Conservation (phyloP, 1,140 invertebrate species). For the Rhagoletis pomonella region DNA sequence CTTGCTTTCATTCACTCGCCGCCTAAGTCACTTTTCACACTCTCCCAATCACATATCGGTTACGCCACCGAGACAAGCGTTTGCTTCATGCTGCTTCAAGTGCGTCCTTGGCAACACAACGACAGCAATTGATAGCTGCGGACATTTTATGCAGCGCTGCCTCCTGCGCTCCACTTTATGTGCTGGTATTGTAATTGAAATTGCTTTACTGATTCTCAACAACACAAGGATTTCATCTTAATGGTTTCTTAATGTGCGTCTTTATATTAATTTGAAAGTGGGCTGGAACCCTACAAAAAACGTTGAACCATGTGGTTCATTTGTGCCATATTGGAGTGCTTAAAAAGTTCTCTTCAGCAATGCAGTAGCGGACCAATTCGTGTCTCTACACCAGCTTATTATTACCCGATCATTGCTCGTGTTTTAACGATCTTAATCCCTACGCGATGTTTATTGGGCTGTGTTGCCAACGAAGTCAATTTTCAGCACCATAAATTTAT, state of each 20-base stretch:
- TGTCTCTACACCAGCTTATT: no score
- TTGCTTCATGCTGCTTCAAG: background rate
- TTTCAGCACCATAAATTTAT: no score
- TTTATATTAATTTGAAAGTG: background rate
- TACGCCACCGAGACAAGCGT: background rate
- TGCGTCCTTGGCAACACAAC: background rate
- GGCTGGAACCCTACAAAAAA: no score
- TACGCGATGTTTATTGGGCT: no score
- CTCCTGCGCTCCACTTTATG: background rate
- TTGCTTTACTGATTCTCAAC: conserved; percentile 63
- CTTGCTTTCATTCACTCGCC: conserved; percentile 1
- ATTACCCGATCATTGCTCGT: no score
- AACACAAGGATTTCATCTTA: conserved; percentile 55
- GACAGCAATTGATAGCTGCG: conserved; percentile 4
- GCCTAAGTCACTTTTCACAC: background rate
- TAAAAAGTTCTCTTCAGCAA: no score
- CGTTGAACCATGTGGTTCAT: no score
- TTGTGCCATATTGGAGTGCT: no score
- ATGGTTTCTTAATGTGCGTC: conserved; percentile 60
- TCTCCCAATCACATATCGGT: background rate
- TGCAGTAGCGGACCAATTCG: no score
- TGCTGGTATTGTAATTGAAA: conserved; percentile 46
- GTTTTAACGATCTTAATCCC: no score
- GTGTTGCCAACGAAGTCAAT: no score
- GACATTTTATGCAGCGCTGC: background rate